Evolutionary conservation across 1,140 invertebrate genomes (phyloP).

Genomic region (Nixonia krombeini): DNA sequence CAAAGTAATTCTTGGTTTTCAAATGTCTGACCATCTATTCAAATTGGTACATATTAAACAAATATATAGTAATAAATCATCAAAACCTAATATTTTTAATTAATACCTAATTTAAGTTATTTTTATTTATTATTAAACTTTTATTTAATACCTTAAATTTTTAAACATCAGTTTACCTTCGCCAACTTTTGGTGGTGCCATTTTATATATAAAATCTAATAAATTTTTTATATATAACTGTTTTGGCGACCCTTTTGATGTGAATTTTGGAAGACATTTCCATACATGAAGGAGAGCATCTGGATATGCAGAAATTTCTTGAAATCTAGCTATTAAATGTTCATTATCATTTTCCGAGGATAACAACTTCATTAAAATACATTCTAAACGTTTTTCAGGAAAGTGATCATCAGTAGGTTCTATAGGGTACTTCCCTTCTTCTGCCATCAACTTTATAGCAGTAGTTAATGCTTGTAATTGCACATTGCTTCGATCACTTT

Average conservation of each 20-base stretch:
- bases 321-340: slow-evolving; percentile 74
- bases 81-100: not conserved
- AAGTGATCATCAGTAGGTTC: slow-evolving; percentile 71
- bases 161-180: slow-evolving; percentile 46
- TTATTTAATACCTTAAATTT: not conserved
- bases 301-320: slow-evolving; percentile 76
- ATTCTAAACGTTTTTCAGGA: slow-evolving; percentile 75
- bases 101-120: slow-evolving; percentile 9
- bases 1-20: slow-evolving; percentile 56
- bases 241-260: slow-evolving; percentile 73
- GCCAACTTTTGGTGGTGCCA: slow-evolving; percentile 72
- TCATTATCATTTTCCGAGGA: slow-evolving; percentile 71
- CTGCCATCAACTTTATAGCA: slow-evolving; percentile 76
- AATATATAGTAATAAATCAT: not conserved
- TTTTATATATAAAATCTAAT: slow-evolving; percentile 77
- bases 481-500: slow-evolving; percentile 69
- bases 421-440: slow-evolving; percentile 77
- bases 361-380: slow-evolving; percentile 74
- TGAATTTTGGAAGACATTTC: slow-evolving; percentile 73
- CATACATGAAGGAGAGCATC: slow-evolving; percentile 77
- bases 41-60: slow-evolving; percentile 1
- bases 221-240: slow-evolving; percentile 80
- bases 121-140: not conserved
- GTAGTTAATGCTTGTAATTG: slow-evolving; percentile 78
- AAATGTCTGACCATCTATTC: slow-evolving; percentile 38